Conservation (phyloP, 2,888 invertebrate genomes). For the Dryocosmus kuriphilus region DNA sequence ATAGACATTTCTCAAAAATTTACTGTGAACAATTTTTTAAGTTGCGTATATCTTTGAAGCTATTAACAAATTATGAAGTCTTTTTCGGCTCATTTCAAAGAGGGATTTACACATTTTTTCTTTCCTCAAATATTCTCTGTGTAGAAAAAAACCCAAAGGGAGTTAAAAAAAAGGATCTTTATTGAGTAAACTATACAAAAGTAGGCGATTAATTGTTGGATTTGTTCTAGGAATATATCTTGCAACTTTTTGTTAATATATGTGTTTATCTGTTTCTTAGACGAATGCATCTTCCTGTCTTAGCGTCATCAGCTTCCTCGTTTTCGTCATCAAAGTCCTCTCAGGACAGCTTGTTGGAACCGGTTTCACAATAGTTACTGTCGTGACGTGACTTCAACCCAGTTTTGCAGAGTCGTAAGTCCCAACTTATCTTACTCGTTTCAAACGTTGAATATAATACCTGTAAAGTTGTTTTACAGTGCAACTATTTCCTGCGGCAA, state of each 20-base stretch:
- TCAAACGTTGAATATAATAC: constrained; percentile 15
- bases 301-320: constrained; percentile 52
- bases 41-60: too few relatives aligned
- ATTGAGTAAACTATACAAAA: background rate
- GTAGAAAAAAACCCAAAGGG: too few relatives aligned
- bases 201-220: background rate
- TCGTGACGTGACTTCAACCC: constrained; percentile 49
- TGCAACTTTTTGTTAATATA: background rate
- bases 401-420: constrained; percentile 29
- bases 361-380: constrained; percentile 59
- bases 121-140: too few relatives aligned
- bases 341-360: constrained; percentile 57
- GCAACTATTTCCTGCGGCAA: background rate
- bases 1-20: too few relatives aligned
- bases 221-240: background rate
- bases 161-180: background rate
- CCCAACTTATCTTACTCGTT: constrained; percentile 17
- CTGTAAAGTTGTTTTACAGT: background rate
- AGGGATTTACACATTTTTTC: too few relatives aligned
- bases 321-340: constrained; percentile 56
- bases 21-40: too few relatives aligned
- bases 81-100: too few relatives aligned
- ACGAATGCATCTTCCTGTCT: constrained; percentile 15
- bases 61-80: too few relatives aligned
- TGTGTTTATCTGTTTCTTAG: background rate